These are phyloP conservation scores for Gryon sp. DNA, from an alignment of 1,140 invertebrate species.

Conservation along the genomic window DNA sequence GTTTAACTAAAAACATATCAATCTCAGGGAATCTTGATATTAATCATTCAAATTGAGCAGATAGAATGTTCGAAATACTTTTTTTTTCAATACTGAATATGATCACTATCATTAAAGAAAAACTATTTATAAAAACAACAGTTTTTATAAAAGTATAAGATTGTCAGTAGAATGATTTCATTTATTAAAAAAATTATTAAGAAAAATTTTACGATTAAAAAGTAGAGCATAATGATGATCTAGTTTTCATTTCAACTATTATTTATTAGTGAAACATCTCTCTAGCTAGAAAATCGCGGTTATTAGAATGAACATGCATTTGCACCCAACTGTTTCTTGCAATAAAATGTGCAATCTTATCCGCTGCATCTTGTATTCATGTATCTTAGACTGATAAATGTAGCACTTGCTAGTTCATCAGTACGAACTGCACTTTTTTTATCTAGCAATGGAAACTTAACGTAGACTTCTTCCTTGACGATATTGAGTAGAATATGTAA, in stretches of 20 bases:
- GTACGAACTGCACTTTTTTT: slow-evolving; percentile 28
- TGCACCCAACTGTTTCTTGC: slow-evolving; percentile 18
- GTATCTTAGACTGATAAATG: slow-evolving; percentile 35
- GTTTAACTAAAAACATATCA: slow-evolving; percentile 37
- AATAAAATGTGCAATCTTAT: slow-evolving; percentile 7
- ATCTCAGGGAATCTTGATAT: slow-evolving; percentile 56
- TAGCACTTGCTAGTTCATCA: slow-evolving; percentile 35
- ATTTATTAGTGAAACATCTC: no score
- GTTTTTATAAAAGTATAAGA: no score
- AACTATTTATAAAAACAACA: no score
- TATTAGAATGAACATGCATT: slow-evolving; percentile 58
- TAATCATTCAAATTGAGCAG: slow-evolving; percentile 24
- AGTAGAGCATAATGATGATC: no score
- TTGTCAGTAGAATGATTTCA: no score
- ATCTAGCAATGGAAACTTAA: slow-evolving; percentile 5
- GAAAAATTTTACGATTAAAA: no score
- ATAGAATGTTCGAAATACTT: neutral
- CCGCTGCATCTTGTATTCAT: slow-evolving; percentile 40
- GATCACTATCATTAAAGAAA: no score
- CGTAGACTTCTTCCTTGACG: slow-evolving; percentile 5
- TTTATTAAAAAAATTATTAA: no score
- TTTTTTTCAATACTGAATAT: no score
- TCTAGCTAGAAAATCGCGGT: slow-evolving; percentile 32
- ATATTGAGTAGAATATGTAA: slow-evolving; percentile 17
- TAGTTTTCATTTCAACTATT: no score